Base-by-base conservation (phyloP, 1,140 invertebrate species). In the Drosophila repleta region DNA sequence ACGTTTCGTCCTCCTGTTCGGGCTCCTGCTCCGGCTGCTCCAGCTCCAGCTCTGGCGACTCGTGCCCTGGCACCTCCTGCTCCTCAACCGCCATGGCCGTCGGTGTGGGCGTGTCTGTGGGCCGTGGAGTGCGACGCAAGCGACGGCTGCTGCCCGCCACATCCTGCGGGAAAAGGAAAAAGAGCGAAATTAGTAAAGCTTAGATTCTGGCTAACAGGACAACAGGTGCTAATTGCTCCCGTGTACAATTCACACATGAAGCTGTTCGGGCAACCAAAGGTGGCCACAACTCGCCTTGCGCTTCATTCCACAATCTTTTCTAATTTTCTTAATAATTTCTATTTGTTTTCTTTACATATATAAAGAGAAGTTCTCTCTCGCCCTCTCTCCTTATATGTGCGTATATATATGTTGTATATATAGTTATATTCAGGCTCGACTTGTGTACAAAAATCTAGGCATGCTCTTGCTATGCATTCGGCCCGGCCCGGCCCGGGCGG, bases 61-160 rank as follows among this genome's bases (percentile, higher is more conserved):
- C 56, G 43, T 20, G 61, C 21, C 53, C 17, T 21, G 26, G 24
- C 55, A 7, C n/a, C 37, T 41, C 26, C 56, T 43, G 55, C 20
- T 62, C 66, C 0, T 65, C 43, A 39, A 41, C 21, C 24, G 17
- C 15, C 17, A 2, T 7, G 18, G 46, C 13, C 21, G 57, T 64
- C 3, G 45, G 35, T 7, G 62, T 77, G 11, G 81, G 26, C 35
- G 68, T 74, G 11, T 87, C 83, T 29, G 68, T 70, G 61, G 83
- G 83, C 29, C 79, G 68, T 2, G 89, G 88, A 3, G 88, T 81
- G 20, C 88, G 74, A 1, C 88, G 82, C 41, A 87, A 61, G 5
- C 88, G 88, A 21, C 88, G 82, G 48, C 57, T 52, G 64, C 60
- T 69, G 35, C 61, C 66, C 0, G 78, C 65, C 21, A 69, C 72